Evolutionary conservation across 2,113 vertebrate genomes (phyloP).

Genomic region (Macrotis lagotis): DNA sequence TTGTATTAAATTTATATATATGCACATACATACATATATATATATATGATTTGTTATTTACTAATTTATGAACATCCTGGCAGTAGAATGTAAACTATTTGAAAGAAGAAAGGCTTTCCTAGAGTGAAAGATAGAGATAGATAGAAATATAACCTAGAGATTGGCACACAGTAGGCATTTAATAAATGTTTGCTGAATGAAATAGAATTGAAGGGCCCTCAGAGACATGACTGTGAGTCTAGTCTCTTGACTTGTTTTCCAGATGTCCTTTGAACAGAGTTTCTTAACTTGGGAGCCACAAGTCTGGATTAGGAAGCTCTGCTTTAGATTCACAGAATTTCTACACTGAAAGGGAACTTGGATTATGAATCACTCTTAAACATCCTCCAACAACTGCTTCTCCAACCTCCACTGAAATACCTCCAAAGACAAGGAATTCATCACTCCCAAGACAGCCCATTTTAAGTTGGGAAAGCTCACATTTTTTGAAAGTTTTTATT

Average conservation of each 20-base stretch:
- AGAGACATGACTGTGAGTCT: neutral
- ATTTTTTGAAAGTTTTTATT: neutral
- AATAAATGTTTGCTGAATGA: neutral
- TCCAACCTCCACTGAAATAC: neutral
- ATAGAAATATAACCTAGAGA: neutral
- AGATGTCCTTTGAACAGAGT: neutral
- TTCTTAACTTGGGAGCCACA: neutral
- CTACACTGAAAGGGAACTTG: neutral
- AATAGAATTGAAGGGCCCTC: neutral
- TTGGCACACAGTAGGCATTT: neutral
- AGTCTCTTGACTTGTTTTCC: neutral
- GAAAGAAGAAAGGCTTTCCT: neutral
- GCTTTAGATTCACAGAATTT: neutral
- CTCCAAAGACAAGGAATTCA: neutral
- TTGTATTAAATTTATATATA: neutral
- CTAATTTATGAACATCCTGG: neutral
- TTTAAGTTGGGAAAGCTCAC: neutral
- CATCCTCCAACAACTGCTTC: neutral
- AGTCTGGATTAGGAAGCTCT: neutral
- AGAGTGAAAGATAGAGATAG: too few species aligned
- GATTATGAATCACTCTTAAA: neutral
- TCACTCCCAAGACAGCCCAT: neutral
- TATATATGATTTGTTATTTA: neutral
- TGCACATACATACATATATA: too few species aligned
- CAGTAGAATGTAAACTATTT: neutral